phyloP scores from a whole-genome alignment of 2,888 invertebrate species.

The Amiota communis region DNA sequence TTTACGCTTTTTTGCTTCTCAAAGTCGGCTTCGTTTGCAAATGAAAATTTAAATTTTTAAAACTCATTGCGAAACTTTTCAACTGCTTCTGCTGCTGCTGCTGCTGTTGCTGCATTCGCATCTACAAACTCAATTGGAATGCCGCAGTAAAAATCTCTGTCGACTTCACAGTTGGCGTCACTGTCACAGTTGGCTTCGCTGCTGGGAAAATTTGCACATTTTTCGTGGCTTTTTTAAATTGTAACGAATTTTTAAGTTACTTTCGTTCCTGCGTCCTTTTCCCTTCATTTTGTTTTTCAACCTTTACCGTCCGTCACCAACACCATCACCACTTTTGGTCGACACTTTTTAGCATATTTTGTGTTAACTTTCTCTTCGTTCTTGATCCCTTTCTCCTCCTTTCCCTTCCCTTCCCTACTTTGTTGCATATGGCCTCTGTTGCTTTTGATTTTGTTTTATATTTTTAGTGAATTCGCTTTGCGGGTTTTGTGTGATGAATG shows the following conservation, averaged over 20 bases:
- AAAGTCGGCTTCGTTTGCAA: conserved; percentile 58
- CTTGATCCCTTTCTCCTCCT: neutral
- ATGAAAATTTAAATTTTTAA: conserved; percentile 68
- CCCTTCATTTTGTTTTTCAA: conserved; percentile 10
- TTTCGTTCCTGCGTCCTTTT: neutral
- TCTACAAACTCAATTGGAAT: too few species aligned
- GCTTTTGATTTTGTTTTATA: conserved; percentile 1
- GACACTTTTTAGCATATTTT: conserved; percentile 44
- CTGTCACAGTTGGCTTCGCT: conserved; percentile 43
- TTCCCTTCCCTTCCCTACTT: too few species aligned
- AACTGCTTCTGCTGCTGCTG: conserved; percentile 40
- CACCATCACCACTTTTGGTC: conserved; percentile 40
- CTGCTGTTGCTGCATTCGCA: conserved; percentile 14
- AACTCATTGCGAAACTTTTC: conserved; percentile 53
- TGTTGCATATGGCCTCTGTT: too few species aligned
- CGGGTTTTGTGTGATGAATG: conserved; percentile 20
- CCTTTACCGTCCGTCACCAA: conserved; percentile 31
- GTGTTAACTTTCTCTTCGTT: conserved; percentile 47
- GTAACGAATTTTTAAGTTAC: conserved; percentile 45
- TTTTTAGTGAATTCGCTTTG: neutral
- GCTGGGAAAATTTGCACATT: conserved; percentile 64
- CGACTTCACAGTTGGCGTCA: neutral
- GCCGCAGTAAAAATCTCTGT: too few species aligned
- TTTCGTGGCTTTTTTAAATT: conserved; percentile 59
- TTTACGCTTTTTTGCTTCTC: conserved; percentile 9